phyloP scores from a whole-genome alignment of 1,140 invertebrate species.

The Dreissena polymorpha region DNA sequence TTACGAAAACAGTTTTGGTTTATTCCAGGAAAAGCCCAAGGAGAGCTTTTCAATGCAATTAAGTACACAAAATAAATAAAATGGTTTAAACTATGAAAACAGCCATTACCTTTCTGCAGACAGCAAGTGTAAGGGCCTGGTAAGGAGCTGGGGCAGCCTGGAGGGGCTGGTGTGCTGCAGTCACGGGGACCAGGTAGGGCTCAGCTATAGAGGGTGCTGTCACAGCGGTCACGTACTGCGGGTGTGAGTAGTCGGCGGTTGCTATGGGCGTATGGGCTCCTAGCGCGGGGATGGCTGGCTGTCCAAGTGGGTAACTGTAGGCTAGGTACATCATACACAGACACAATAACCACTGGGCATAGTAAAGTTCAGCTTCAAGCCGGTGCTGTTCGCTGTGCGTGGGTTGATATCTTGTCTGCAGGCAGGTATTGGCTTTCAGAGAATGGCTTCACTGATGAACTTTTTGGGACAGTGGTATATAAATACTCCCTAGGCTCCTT shows the following conservation, averaged over 20 bases:
- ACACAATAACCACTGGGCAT: conserved; percentile 33
- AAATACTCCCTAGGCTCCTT: too few relatives aligned
- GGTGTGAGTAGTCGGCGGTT: conserved; percentile 8
- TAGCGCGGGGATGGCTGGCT: conserved; percentile 30
- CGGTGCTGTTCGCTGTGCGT: too few relatives aligned
- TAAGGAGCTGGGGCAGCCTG: conserved; percentile 6
- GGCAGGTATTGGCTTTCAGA: too few relatives aligned
- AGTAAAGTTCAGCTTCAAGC: conserved; percentile 8
- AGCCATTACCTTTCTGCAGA: conserved; percentile 44
- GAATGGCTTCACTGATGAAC: background rate
- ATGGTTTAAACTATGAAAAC: background rate
- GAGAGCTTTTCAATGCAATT: too few relatives aligned
- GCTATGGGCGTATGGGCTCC: conserved; percentile 44
- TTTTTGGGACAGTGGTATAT: background rate
- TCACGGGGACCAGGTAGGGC: conserved; percentile 43
- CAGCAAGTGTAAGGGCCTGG: conserved; percentile 44
- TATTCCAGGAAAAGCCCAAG: too few relatives aligned
- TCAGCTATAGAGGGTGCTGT: conserved; percentile 46
- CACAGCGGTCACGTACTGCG: conserved; percentile 36
- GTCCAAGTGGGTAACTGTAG: conserved; percentile 54
- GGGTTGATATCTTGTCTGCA: conserved; percentile 26
- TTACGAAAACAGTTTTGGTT: too few relatives aligned
- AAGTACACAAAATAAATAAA: too few relatives aligned
- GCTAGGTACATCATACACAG: conserved; percentile 53
- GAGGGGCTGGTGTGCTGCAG: conserved; percentile 29